Evolutionary conservation across 2,113 vertebrate species (phyloP), one percentile per base, ranked within the genome.

Genomic region (Mesitornis unicolor): DNA sequence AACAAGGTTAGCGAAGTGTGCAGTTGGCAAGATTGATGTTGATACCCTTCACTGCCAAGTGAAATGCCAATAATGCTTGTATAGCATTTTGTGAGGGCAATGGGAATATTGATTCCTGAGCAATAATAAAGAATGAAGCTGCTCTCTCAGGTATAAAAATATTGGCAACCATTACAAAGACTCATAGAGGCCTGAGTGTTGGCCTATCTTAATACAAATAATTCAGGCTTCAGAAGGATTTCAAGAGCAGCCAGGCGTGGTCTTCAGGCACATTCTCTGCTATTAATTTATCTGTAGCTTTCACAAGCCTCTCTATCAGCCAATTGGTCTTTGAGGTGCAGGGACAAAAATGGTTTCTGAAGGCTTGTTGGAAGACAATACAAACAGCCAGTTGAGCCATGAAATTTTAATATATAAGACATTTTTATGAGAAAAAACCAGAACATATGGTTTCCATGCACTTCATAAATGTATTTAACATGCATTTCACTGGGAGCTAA

Each of bases 51-150:
- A 96, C 98, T 98, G 98, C 98, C 98, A 98, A 98, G 98, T 98
- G 98, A 98, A 99, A 98, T 98, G 98, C 98, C 98, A 98, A 99
- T 99, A 98, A 98, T 98, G 98, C 98, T 99, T 98, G 98, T 99
- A 98, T 98, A 99, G 98, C 98, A 98, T 98, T 99, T 98, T 98
- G 98, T 98, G 98, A 98, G 98, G 98, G 98, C 98, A 98, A 98
- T 98, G 98, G 97, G 97, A 98, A 96, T 98, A 99, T 98, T 97
- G 98, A 98, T 98, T 99, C 96, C 97, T 98, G 95, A 98, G 98
- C 98, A 98, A 98, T 98, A 98, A 99, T 98, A 98, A 98, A 98
- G 98, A 98, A 98, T 98, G 98, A 98, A 98, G 98, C 97, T 85
- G 97, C 97, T 98, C 98, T 98, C 98, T 98, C 98, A 98, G 98